Evolutionary conservation across 2,113 vertebrate species (phyloP).

Genomic region (Lagopus leucura): DNA sequence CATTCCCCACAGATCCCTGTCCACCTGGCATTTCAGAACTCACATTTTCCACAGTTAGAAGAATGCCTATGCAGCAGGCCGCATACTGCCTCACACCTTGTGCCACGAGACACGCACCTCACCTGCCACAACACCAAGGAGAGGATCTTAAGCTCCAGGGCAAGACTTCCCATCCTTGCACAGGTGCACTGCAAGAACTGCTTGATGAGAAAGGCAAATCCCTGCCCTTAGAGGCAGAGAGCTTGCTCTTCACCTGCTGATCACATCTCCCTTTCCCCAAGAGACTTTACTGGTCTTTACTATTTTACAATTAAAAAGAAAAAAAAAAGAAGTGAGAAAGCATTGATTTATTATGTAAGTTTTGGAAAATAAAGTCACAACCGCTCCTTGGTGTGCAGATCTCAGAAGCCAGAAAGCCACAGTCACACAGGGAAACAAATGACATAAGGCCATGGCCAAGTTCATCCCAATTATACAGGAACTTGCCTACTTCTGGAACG

Average conservation of each 20-base stretch:
- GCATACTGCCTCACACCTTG: neutral
- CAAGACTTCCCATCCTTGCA: neutral
- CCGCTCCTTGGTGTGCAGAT: fast-evolving
- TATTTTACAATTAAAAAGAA: neutral
- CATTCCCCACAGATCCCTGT: constrained; percentile 21
- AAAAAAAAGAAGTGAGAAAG: neutral
- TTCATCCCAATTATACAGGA: neutral
- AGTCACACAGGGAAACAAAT: fast-evolving
- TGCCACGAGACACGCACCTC: neutral
- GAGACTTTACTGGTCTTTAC: neutral
- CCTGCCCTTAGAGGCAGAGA: neutral
- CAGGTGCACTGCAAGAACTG: neutral
- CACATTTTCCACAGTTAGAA: constrained; percentile 6
- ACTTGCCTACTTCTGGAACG: neutral
- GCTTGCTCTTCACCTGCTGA: neutral
- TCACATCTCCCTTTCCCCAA: neutral
- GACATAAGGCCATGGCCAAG: neutral
- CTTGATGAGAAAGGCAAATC: neutral
- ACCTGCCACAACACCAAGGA: neutral
- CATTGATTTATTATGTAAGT: neutral
- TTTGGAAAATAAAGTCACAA: neutral
- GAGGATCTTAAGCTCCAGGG: neutral
- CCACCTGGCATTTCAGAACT: constrained; percentile 17
- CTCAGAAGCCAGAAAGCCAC: neutral
- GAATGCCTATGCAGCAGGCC: neutral